Evolutionary conservation across 2,113 vertebrate genomes (phyloP).

Genomic region (Monarcha castaneiventris): DNA sequence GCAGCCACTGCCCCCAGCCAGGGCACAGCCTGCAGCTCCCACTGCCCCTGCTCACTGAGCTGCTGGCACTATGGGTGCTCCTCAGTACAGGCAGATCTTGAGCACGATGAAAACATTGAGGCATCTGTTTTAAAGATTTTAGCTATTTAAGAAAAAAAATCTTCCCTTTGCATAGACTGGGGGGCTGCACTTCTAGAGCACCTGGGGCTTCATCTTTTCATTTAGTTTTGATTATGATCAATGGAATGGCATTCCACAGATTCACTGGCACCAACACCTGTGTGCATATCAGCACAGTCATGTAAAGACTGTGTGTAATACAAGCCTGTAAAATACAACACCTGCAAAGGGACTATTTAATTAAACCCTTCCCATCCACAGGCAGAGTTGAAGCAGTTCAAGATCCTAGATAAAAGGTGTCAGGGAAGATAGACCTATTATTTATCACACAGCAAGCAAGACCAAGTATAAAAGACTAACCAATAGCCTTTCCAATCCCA

Average conservation of each 20-base stretch:
- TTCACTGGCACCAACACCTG: not conserved
- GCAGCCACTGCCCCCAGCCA: not conserved
- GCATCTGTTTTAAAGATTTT: not conserved
- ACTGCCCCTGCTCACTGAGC: not conserved
- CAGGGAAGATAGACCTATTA: not conserved
- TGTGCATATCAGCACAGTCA: not conserved
- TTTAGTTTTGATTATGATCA: not conserved
- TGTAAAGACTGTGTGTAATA: not conserved
- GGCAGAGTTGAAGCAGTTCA: not conserved
- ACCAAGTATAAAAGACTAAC: slow-evolving; percentile 24
- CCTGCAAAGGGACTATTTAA: not conserved
- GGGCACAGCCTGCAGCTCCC: not conserved
- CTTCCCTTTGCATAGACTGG: not conserved
- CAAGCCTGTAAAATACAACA: not conserved
- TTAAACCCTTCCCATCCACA: not conserved
- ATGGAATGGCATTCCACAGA: not conserved
- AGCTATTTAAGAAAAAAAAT: not conserved
- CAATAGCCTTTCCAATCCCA: not conserved
- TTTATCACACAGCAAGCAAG: not conserved
- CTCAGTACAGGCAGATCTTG: not conserved
- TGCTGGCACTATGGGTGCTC: not conserved
- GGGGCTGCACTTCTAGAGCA: not conserved
- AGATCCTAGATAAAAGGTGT: not conserved
- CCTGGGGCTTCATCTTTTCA: not conserved
- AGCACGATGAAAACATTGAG: not conserved